Conservation (phyloP, 2,888 invertebrate genomes). For the Platerodrilus igneus region DNA sequence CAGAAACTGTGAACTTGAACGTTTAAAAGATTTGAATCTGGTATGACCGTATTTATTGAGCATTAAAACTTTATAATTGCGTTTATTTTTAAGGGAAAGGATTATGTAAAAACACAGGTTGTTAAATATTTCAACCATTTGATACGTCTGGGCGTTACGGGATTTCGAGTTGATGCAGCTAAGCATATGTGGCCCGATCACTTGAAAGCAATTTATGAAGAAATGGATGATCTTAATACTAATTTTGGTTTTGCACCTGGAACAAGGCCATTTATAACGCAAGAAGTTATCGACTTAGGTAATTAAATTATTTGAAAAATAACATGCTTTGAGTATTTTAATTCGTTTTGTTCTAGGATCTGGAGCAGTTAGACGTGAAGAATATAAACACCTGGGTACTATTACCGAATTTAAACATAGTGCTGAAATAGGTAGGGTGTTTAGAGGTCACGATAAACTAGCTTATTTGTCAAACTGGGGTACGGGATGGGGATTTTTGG, state of each 20-base stretch:
- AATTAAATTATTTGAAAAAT: too few species aligned
- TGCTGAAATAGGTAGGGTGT: constrained; percentile 53
- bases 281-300: constrained; percentile 81
- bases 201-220: constrained; percentile 59
- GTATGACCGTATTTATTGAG: constrained; percentile 30
- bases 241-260: constrained; percentile 60
- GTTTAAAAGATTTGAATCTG: constrained; percentile 75
- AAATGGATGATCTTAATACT: constrained; percentile 59
- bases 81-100: constrained; percentile 10
- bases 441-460: constrained; percentile 58
- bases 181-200: constrained; percentile 79
- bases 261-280: constrained; percentile 64
- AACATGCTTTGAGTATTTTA: too few species aligned
- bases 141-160: constrained; percentile 63
- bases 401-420: constrained; percentile 74
- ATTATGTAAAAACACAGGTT: constrained; percentile 62
- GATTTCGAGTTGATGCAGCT: constrained; percentile 74
- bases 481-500: constrained; percentile 61
- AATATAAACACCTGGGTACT: constrained; percentile 49
- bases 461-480: constrained; percentile 64
- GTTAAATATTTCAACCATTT: constrained; percentile 64
- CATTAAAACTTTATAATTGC: too few species aligned
- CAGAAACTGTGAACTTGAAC: constrained; percentile 51
- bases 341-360: constrained; percentile 30
- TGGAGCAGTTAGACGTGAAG: constrained; percentile 45